Base-by-base conservation (phyloP, 2,797 vertebrate genomes). In the Cynodonichthys magdalenae region DNA sequence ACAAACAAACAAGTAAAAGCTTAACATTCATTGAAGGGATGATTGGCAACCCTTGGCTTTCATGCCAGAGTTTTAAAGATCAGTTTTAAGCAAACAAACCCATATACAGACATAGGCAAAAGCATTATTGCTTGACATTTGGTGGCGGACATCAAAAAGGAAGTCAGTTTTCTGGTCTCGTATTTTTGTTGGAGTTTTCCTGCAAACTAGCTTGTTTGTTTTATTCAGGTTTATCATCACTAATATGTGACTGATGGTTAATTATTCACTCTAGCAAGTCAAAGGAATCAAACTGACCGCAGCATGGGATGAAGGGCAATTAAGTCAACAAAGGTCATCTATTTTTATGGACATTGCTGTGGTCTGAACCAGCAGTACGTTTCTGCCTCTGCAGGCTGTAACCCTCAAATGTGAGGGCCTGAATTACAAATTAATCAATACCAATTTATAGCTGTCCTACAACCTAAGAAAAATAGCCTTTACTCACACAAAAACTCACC, bases 381-480 rank as follows among this genome's bases (percentile, higher is more conserved):
- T 81, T 71, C 73, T 46, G 72, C 77, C 61, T 71, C 64, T 76
- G 64, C 65, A 51, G 57, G 71, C 77, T 67, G 74, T 74, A 79
- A 72, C 63, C 58, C 59, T 58, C 3, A 84, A 88, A 85, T 28
- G 1, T 61, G 55, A 58, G 59, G 76, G 87, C 88, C 81, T 89
- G 78, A 92, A 91, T 92, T 88, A 86, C 74, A 92, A 87, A 83
- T 77, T 27, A 89, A 90, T 93, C 92, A 86, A 93, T 92, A 91
- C 51, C 87, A 89, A 89, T 90, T 88, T 85, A 86, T 80, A 77
- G 83, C 82, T 90, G 88, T 91, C 87, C 53, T 24, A 24, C 31
- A 17, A 72, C 62, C 79, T 79, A 80, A 84, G 24, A 24, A 88
- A 46, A 88, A 92, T 87, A 67, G 71, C 75, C 63, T 77, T 77